Evolutionary conservation across 2,113 vertebrate species (phyloP), one percentile per base, ranked within the genome.

Genomic region (Lates calcarifer): DNA sequence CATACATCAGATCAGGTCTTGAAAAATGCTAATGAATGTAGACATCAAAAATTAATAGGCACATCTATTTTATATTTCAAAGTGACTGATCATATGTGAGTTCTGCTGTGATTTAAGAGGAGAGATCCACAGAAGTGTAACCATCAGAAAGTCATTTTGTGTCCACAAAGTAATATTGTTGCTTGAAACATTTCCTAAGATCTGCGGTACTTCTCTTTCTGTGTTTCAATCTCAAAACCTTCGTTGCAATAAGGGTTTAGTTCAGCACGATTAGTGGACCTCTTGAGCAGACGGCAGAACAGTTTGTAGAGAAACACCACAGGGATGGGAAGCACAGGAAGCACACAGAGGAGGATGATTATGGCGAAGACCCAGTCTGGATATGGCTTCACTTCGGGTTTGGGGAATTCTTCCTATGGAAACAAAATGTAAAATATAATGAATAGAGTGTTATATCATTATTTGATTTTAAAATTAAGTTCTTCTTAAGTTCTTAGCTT

Each of bases 351-450:
- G 18, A 97, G 74, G 63, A 92, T 55, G 35, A 96, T 97, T 47
- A 93, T 85, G 56, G 83, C 88, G 62, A 91, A 94, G 28, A 96
- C 96, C 97, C 97, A 98, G 26, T 71, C 70, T 0, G 97, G 96
- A 68, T 97, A 97, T 1, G 57, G 10, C 87, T 93, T 94, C 37
- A 80, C 26, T 31, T 97, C 92, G 29, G 88, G 82, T n/a, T 73
- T 7, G 0, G 98, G 97, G 68, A 98, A 98, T 0, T 43, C 1
- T 43, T 86, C 90, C 97, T 91, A 26, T 67, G 68, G 11, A 78
- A 82, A 82, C 67, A 71, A 37, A 20, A 2, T 20, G 2, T 28
- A 12, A 43, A 7, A 67, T 47, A 0, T 26, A 18, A 33, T 29
- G 22, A n/a, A 9, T 28, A 33, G 1, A 45, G 35, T 68, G 9